These are phyloP conservation scores for Asbolus verrucosus DNA, from an alignment of 1,140 invertebrate genomes.

Conservation along the genomic window DNA sequence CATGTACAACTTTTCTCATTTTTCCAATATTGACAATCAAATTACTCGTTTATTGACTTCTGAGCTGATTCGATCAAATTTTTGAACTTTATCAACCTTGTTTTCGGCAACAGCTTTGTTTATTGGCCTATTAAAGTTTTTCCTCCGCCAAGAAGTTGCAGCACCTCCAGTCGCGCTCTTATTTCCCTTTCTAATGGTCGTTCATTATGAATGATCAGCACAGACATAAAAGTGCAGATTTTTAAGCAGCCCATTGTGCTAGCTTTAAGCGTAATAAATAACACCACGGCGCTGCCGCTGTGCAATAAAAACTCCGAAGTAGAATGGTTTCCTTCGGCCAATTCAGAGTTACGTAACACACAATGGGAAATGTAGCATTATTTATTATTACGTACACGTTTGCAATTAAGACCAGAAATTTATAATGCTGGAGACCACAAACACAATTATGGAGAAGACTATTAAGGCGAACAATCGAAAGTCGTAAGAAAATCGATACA, in stretches of 20 bases:
- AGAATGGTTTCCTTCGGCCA: conserved; percentile 1
- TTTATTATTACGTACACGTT: not conserved
- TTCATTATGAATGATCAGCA: conserved; percentile 1
- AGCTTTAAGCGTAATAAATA: not conserved
- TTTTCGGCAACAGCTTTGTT: not conserved
- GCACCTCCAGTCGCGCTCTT: not conserved
- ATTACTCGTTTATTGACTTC: too few species aligned
- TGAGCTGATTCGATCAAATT: too few species aligned
- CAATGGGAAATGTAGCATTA: conserved; percentile 1
- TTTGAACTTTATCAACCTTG: too few species aligned
- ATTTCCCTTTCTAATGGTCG: not conserved
- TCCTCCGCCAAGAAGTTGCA: not conserved
- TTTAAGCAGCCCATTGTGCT: not conserved
- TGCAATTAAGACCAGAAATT: not conserved
- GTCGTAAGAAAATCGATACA: conserved; percentile 27
- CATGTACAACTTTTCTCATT: too few species aligned
- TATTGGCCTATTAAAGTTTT: not conserved
- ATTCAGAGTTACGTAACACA: not conserved
- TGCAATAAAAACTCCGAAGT: not conserved
- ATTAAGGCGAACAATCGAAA: conserved; percentile 24
- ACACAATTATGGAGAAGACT: conserved; percentile 2
- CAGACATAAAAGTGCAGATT: not conserved
- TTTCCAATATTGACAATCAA: too few species aligned
- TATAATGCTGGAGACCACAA: not conserved
- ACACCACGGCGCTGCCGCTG: not conserved